Percentiles rank a stretch among this genome's conserved stretches.
Conservation (phyloP, 2,888 invertebrate genomes). For the Poecilus cupreus region DNA sequence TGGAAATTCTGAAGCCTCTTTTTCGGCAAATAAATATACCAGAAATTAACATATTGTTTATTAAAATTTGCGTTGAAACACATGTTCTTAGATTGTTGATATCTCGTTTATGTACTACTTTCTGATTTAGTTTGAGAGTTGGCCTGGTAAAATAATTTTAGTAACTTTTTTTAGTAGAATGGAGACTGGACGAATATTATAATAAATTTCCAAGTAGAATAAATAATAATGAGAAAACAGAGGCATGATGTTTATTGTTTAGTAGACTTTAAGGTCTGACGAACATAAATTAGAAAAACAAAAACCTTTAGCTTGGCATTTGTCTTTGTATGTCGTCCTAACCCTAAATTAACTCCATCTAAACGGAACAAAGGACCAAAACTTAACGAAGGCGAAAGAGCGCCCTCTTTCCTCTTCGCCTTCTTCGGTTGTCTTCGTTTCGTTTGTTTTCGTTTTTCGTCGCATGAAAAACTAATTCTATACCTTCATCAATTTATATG, state of each 20-base stretch:
- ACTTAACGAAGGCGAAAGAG: constrained; percentile 27
- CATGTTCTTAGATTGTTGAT: no score
- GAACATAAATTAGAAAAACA: constrained; percentile 47
- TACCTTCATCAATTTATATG: background rate
- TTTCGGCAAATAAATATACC: background rate
- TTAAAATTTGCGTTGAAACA: no score
- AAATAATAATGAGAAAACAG: background rate
- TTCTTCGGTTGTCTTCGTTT: constrained; percentile 4
- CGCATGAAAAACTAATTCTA: background rate
- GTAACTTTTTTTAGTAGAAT: no score
- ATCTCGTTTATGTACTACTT: no score
- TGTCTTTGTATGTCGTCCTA: constrained; percentile 40
- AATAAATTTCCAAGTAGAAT: no score
- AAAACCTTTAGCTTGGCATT: constrained; percentile 42
- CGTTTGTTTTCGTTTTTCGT: constrained; percentile 22
- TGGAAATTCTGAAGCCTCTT: background rate
- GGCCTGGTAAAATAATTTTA: no score
- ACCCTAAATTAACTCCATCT: constrained; percentile 44
- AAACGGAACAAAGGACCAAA: constrained; percentile 35
- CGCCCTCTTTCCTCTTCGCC: background rate
- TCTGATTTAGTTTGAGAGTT: no score
- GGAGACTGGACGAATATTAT: no score
- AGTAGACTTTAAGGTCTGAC: background rate
- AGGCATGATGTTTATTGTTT: background rate
- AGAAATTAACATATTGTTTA: no score